Conservation (phyloP, 1,140 invertebrate genomes). For the Onthophagus taurus region DNA sequence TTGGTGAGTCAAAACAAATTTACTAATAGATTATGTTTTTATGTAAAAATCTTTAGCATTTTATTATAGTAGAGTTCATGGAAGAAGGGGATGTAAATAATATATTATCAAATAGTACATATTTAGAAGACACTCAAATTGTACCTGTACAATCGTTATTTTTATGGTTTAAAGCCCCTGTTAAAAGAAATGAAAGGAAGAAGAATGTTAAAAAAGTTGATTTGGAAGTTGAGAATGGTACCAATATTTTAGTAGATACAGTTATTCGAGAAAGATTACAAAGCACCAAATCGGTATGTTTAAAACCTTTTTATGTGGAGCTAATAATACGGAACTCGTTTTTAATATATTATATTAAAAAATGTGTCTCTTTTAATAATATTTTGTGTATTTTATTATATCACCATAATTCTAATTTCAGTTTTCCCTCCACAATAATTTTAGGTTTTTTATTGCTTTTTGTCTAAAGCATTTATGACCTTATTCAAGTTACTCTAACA, state of each 20-base stretch:
- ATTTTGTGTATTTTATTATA: not conserved
- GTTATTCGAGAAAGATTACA: slow-evolving; percentile 28
- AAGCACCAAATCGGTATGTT: slow-evolving; percentile 24
- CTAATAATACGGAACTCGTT: not conserved
- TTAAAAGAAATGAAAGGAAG: slow-evolving; percentile 25
- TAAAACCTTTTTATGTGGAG: too few relatives aligned
- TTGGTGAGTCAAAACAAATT: slow-evolving; percentile 31
- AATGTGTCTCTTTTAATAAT: slow-evolving; percentile 2
- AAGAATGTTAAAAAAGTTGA: slow-evolving; percentile 22
- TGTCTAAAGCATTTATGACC: too few relatives aligned
- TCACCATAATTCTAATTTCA: too few relatives aligned
- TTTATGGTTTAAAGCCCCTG: slow-evolving; percentile 54
- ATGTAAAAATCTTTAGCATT: slow-evolving; percentile 42
- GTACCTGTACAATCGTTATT: slow-evolving; percentile 53
- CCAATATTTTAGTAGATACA: slow-evolving; percentile 19
- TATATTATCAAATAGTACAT: slow-evolving; percentile 37
- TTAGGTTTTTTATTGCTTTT: too few relatives aligned
- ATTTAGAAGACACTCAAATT: slow-evolving; percentile 42
- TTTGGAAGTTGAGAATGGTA: slow-evolving; percentile 31
- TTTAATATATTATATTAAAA: slow-evolving; percentile 7
- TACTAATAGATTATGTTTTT: slow-evolving; percentile 13
- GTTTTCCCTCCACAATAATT: too few relatives aligned
- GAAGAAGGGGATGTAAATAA: slow-evolving; percentile 37
- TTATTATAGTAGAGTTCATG: slow-evolving; percentile 58
- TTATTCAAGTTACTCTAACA: too few relatives aligned